Evolutionary conservation across 2,888 invertebrate species (phyloP).

Genomic region (Orthosia incerta): DNA sequence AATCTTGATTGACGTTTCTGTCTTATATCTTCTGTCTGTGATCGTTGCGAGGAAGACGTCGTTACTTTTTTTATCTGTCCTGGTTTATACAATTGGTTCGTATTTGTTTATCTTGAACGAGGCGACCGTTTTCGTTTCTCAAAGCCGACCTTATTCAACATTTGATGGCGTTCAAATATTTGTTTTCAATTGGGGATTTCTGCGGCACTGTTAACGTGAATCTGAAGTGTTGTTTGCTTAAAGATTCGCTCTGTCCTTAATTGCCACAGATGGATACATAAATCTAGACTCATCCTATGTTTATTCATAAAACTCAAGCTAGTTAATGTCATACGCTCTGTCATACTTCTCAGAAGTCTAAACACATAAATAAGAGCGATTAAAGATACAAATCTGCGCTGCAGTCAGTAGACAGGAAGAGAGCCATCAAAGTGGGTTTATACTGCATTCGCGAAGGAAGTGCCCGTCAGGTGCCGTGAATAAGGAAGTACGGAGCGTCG

Average conservation of each 20-base stretch:
- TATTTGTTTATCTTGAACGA: constrained; percentile 11
- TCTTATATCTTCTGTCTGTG: neutral
- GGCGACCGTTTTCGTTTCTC: neutral
- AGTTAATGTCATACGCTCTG: constrained; percentile 24
- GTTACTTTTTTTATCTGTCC: constrained; percentile 6
- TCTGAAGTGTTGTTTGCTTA: neutral
- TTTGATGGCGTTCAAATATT: constrained; percentile 11
- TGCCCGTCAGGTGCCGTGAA: constrained; percentile 59
- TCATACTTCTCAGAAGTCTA: constrained; percentile 44
- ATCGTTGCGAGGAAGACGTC: neutral
- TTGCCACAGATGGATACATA: neutral
- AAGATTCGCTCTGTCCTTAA: neutral
- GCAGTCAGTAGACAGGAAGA: constrained; percentile 59
- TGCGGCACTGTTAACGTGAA: neutral
- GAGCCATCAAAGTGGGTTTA: constrained; percentile 62
- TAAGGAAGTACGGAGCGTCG: constrained; percentile 63
- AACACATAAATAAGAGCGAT: constrained; percentile 39
- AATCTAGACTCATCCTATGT: neutral
- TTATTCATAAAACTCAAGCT: constrained; percentile 18
- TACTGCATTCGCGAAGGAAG: constrained; percentile 64
- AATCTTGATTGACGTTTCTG: neutral
- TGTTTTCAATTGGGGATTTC: constrained; percentile 1
- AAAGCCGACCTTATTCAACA: neutral
- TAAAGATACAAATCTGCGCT: constrained; percentile 53
- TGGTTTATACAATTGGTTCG: neutral